These are phyloP conservation scores for Corythoichthys haematopterus DNA, from an alignment of 2,113 vertebrate species.

Conservation along the genomic window DNA sequence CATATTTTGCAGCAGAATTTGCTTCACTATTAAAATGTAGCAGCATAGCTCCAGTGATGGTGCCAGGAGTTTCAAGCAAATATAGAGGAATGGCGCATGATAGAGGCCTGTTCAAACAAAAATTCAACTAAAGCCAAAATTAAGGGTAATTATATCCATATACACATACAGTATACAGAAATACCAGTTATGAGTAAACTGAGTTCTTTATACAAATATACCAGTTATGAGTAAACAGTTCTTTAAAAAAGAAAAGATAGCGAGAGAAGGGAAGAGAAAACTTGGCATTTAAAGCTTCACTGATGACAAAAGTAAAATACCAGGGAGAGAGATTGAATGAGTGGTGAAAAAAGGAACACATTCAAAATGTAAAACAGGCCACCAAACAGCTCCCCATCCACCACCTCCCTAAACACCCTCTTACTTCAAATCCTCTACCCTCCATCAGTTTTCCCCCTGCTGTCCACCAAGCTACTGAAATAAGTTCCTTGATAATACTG, in stretches of 20 bases:
- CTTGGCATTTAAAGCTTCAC: conserved; percentile 39
- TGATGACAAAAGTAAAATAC: conserved; percentile 34
- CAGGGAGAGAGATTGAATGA: conserved; percentile 18
- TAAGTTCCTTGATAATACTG: conserved; percentile 58
- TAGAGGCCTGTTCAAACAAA: conserved; percentile 12
- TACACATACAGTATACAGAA: not conserved
- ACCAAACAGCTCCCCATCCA: conserved; percentile 38
- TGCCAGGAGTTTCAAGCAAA: conserved; percentile 1
- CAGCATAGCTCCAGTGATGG: conserved; percentile 2
- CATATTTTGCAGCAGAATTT: conserved; percentile 7
- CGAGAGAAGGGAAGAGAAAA: conserved; percentile 35
- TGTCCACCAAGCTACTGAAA: conserved; percentile 50
- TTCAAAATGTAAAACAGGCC: conserved; percentile 64
- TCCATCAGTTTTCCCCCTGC: conserved; percentile 40
- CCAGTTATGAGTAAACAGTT: conserved; percentile 18
- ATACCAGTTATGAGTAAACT: conserved; percentile 28
- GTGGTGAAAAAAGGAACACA: conserved; percentile 32
- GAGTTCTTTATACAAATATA: not conserved
- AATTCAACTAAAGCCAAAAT: conserved; percentile 7
- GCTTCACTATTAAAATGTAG: conserved; percentile 15
- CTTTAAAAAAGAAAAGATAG: conserved; percentile 39
- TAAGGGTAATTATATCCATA: not conserved
- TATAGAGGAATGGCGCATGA: not conserved
- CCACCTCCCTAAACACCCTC: conserved; percentile 25
- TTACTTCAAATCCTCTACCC: conserved; percentile 37